phyloP scores from a whole-genome alignment of 1,140 invertebrate species.

The Eubasilissa regina region DNA sequence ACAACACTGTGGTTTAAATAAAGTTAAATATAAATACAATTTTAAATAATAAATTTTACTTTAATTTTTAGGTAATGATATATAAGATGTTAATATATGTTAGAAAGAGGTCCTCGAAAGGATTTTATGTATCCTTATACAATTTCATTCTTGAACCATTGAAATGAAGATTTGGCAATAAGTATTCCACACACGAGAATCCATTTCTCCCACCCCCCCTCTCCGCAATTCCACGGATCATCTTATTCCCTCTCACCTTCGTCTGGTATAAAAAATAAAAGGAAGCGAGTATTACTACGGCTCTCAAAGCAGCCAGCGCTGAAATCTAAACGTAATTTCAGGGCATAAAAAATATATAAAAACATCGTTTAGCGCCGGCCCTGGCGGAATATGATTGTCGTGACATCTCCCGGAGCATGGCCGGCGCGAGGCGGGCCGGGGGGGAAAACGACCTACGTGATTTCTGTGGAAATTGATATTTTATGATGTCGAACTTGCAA shows the following conservation, averaged over 20 bases:
- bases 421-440: conserved; percentile 11
- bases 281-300: conserved; percentile 4
- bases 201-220: background rate
- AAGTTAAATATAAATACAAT: too few relatives aligned
- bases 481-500: conserved; percentile 60
- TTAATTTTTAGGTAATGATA: background rate
- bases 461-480: conserved; percentile 60
- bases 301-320: background rate
- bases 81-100: too few relatives aligned
- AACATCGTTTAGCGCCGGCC: conserved; percentile 37
- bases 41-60: background rate
- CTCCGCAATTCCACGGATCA: background rate
- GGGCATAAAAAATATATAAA: conserved; percentile 38
- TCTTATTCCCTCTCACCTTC: conserved; percentile 19
- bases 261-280: conserved; percentile 22
- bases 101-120: too few relatives aligned
- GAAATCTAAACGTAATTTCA: conserved; percentile 39
- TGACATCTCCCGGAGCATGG: conserved; percentile 21
- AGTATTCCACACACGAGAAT: conserved; percentile 10
- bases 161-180: conserved; percentile 13
- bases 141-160: too few relatives aligned
- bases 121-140: too few relatives aligned
- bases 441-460: conserved; percentile 59
- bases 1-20: too few relatives aligned
- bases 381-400: conserved; percentile 34